Evolutionary conservation across 1,140 invertebrate species (phyloP), one percentile per base, ranked within the genome.

Genomic region (Dendroctonus ponderosae): DNA sequence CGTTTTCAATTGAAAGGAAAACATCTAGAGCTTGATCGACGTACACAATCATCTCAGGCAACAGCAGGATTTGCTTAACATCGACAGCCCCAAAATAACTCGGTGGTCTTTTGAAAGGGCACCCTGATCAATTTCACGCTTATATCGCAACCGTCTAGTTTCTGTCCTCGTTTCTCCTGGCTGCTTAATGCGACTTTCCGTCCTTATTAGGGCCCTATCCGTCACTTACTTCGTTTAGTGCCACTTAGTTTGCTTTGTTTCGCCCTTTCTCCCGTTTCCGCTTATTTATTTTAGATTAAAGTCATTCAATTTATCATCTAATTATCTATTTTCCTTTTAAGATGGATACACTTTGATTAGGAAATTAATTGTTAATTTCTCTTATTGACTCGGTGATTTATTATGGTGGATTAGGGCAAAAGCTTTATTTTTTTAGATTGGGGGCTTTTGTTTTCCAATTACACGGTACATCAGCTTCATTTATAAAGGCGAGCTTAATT

Each of bases 181-280:
- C 40, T 5, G 15, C 38, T 39, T 44, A 46, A 65, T 52, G 60
- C 26, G 15, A 14, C 40, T 60, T 42, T 54, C 46, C 56, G 39
- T 67, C 71, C 60, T 68, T 69, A 42, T 68, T 61, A 46, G 63
- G 49, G 64, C 69, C 70, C 71, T 72, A 76, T 74, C 74, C 74
- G 74, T 77, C 75, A 77, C 74, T 75, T 73, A 75, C 70, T 75
- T 76, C 74, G 74, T 73, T 77, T 77, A 77, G 72, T 74, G 74
- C 68, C 75, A 77, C 74, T 75, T 75, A 75, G 66, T 73, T 71
- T 70, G 64, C 74, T 74, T 71, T 75, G 70, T 72, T 74, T 70
- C 71, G 71, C 70, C 56, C 43, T 66, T 53, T 74, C 69, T 70
- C 70, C 66, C 71, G 60, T 73, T 75, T 75, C 72, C 74, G 75